Evolutionary conservation across 2,888 invertebrate genomes (phyloP), one percentile per base, ranked within the genome.

Genomic region (Rotaria sp.): DNA sequence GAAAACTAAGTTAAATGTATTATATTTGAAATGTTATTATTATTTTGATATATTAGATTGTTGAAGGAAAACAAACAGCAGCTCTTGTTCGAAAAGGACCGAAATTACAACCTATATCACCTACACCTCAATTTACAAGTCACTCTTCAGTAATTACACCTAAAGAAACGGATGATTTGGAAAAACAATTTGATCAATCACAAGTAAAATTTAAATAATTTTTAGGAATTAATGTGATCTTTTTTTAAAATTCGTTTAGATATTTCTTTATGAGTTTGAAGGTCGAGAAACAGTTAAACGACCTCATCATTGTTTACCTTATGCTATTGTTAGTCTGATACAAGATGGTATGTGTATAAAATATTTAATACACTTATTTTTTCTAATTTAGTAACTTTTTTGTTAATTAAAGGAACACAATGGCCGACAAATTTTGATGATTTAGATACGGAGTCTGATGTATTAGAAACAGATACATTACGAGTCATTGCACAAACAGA

Each of bases 161-260:
- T 7, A 86, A 86, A 48, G 84, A 86, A 67, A 86, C 48, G 4
- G 86, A 86, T 52, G 74, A 67, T 52, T 57, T 86, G 52, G 86
- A 86, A 38, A 80, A n/a, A 35, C 86, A 86, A 38, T 86, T 86
- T 38, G 86, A 86, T 52, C 86, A 86, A 67, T 86, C 86, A 48
- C 86, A 86, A 52, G 86, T 86, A 86, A 41, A 30, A 1, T 18
- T 75, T 35, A 55, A 55, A 13, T 21, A 35, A 24, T 74, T 38
- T 35, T 74, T 7, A 1, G 2, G 3, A 38, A 21, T 30, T 24
- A 38, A 2, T 8, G 4, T 18, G 7, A 4, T 30, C 24, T 8
- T 45, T 26, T 38, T 41, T 1, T 24, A 4, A 2, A 15, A 4
- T 45, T 80, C 80, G 26, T 86, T 84, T 84, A 67, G 59, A 45